Conservation (phyloP, 2,888 invertebrate genomes). For the Latrodectus hesperus region DNA sequence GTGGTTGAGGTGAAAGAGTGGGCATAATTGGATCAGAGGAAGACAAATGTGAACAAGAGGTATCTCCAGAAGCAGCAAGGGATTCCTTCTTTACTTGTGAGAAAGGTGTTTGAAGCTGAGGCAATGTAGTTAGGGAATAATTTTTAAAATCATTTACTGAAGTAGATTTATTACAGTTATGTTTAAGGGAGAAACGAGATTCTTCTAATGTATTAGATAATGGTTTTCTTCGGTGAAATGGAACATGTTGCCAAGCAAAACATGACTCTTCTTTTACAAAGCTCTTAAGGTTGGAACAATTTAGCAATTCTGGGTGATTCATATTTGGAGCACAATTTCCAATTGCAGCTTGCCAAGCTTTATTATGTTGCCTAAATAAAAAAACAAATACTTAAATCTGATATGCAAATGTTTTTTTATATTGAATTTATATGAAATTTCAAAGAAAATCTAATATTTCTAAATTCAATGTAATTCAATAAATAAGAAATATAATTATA, state of each 20-base stretch:
- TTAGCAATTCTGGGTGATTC: not conserved
- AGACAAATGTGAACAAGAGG: slow-evolving; percentile 82
- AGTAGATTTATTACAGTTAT: slow-evolving; percentile 22
- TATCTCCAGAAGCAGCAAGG: slow-evolving; percentile 83
- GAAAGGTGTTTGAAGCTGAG: slow-evolving; percentile 75
- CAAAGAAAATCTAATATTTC: too few relatives aligned
- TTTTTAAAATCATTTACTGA: slow-evolving; percentile 17
- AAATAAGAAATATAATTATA: too few relatives aligned
- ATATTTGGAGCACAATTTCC: not conserved
- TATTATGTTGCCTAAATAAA: slow-evolving; percentile 15
- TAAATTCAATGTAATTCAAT: too few relatives aligned
- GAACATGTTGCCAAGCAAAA: slow-evolving; percentile 3
- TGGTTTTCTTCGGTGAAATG: slow-evolving; percentile 44
- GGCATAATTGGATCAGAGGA: slow-evolving; percentile 82
- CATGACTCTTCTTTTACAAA: not conserved
- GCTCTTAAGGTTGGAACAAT: not conserved
- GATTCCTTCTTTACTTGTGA: slow-evolving; percentile 80
- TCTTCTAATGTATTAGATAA: slow-evolving; percentile 1
- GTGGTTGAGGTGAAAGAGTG: slow-evolving; percentile 83
- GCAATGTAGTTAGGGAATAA: slow-evolving; percentile 74
- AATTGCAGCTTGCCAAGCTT: not conserved
- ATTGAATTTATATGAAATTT: too few relatives aligned
- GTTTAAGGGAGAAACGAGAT: not conserved
- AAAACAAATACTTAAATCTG: not conserved
- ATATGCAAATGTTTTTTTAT: too few relatives aligned